Conservation (phyloP, 2,797 vertebrate species). For the Antrozous pallidus region DNA sequence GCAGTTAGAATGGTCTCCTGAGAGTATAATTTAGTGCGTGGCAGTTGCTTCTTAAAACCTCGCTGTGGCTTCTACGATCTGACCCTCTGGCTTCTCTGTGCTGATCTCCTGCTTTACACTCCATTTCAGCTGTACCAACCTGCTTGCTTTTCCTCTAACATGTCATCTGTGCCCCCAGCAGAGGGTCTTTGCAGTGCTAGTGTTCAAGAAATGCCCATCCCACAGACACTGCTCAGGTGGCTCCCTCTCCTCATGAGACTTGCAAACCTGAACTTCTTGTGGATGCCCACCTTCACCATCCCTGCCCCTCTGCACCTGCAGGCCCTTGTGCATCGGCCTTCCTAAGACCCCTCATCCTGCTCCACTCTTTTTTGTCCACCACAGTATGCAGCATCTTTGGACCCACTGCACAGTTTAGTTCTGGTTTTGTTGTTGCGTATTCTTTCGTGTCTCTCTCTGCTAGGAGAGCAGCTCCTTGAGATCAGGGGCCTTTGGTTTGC, state of each 20-base stretch:
- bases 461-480: neutral
- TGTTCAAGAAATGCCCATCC: neutral
- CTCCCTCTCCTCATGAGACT: neutral
- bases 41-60: neutral
- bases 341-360: rapidly evolving
- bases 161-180: neutral
- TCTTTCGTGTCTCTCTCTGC: neutral
- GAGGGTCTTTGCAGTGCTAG: neutral
- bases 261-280: neutral
- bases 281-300: neutral
- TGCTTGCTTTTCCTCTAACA: neutral
- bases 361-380: neutral
- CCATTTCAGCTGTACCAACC: neutral
- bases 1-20: neutral
- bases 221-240: neutral
- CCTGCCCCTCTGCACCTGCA: rapidly evolving
- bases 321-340: neutral
- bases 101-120: neutral
- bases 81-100: neutral
- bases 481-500: neutral
- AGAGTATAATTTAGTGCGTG: neutral
- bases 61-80: rapidly evolving
- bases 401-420: neutral
- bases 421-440: neutral
- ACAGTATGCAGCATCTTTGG: too few relatives aligned